Conservation (phyloP, 2,888 invertebrate genomes). For the Peribatodes rhomboidaria region DNA sequence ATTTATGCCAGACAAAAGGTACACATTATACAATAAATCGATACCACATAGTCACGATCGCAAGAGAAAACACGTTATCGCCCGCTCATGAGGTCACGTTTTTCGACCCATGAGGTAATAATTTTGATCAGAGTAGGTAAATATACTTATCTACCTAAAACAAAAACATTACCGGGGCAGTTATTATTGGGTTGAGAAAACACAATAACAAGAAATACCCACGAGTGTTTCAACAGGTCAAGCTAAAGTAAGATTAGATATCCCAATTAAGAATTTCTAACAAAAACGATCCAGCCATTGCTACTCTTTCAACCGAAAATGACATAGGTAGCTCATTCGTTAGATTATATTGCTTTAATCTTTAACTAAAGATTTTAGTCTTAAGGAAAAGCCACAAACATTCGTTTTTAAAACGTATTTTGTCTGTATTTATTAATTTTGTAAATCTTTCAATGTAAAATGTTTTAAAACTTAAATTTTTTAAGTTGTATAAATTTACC, state of each 20-base stretch:
- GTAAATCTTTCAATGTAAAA: too few species aligned
- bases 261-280: neutral
- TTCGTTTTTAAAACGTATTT: too few species aligned
- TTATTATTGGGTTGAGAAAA: neutral
- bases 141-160: neutral
- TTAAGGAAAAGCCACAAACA: too few species aligned
- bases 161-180: neutral
- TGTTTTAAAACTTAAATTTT: too few species aligned
- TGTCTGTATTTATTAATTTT: too few species aligned
- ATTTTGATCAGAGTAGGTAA: conserved; percentile 1
- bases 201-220: neutral
- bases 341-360: too few species aligned
- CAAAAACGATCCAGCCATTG: too few species aligned
- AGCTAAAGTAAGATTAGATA: neutral
- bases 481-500: too few species aligned
- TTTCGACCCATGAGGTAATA: conserved; percentile 13
- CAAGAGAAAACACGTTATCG: conserved; percentile 4
- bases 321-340: too few species aligned
- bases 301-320: too few species aligned
- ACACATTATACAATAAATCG: neutral
- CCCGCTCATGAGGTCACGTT: conserved; percentile 8
- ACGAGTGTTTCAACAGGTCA: conserved; percentile 1
- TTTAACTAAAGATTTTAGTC: too few species aligned
- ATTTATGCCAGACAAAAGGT: neutral
- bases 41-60: neutral